phyloP scores from a whole-genome alignment of 2,113 vertebrate genomes.

The Gracilinanus agilis region DNA sequence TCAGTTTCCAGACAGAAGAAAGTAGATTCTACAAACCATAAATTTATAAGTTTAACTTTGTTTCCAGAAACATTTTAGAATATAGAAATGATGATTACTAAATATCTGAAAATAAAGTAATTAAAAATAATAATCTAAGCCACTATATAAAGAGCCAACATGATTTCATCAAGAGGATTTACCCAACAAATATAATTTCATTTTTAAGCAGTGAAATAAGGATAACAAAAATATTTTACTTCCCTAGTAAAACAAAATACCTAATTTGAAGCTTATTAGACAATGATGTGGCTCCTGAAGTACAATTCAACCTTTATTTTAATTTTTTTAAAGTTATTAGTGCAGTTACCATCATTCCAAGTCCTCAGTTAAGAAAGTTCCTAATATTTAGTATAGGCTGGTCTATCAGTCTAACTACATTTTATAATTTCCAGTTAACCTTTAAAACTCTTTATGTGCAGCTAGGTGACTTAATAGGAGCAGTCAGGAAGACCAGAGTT shows the following conservation, averaged over 20 bases:
- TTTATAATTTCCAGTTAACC: not conserved
- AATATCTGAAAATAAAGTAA: not conserved
- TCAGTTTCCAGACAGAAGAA: not conserved
- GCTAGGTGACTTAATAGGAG: not conserved
- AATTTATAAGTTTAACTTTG: not conserved
- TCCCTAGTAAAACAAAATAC: not conserved
- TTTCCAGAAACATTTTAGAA: not conserved
- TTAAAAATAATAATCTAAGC: not conserved
- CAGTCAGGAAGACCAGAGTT: not conserved
- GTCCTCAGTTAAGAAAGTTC: not conserved
- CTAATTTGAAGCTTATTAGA: not conserved
- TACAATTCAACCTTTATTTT: not conserved
- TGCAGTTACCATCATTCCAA: not conserved
- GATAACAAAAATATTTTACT: not conserved
- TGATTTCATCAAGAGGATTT: not conserved
- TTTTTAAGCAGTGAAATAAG: not conserved
- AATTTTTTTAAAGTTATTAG: not conserved
- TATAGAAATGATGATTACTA: not conserved
- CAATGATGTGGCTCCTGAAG: not conserved
- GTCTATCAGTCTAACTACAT: not conserved
- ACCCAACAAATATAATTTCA: not conserved
- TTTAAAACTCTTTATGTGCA: not conserved
- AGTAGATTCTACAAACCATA: not conserved
- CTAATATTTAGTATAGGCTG: not conserved
- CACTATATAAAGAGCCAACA: not conserved